Conservation (phyloP, 2,888 invertebrate species). For the Lithophane semibrunnea region DNA sequence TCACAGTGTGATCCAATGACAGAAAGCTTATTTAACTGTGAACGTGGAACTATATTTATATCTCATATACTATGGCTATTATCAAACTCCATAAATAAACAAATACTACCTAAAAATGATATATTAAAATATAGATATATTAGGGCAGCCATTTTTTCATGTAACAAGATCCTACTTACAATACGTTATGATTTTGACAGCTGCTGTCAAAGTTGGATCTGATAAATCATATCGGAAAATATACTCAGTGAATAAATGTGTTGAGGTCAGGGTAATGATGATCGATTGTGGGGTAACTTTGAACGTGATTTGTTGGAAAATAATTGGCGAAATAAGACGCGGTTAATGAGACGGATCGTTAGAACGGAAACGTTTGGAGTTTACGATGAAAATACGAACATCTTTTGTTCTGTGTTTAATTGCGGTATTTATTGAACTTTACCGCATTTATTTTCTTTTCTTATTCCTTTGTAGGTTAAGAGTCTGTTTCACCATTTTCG, state of each 20-base stretch:
- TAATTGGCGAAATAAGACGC: slow-evolving; percentile 49
- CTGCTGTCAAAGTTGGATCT: slow-evolving; percentile 66
- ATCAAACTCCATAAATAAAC: background rate
- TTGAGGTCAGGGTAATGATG: slow-evolving; percentile 63
- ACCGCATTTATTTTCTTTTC: background rate
- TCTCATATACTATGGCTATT: background rate
- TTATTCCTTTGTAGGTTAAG: background rate
- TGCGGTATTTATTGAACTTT: background rate
- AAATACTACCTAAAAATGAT: background rate
- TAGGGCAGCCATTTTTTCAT: slow-evolving; percentile 32
- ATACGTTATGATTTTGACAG: slow-evolving; percentile 68
- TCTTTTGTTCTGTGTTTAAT: slow-evolving; percentile 35
- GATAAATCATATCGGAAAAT: slow-evolving; percentile 63
- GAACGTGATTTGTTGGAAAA: slow-evolving; percentile 60
- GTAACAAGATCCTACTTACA: slow-evolving; percentile 46
- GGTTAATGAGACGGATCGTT: slow-evolving; percentile 50
- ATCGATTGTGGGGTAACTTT: slow-evolving; percentile 66
- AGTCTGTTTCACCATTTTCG: background rate
- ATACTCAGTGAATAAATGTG: slow-evolving; percentile 64
- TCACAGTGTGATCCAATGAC: background rate
- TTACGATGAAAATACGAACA: slow-evolving; percentile 14
- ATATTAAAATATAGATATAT: background rate
- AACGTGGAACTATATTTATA: background rate
- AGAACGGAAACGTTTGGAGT: slow-evolving; percentile 31
- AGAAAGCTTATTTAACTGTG: no score